Evolutionary conservation across 2,888 invertebrate species (phyloP).

Genomic region (Eupithecia inturbata): DNA sequence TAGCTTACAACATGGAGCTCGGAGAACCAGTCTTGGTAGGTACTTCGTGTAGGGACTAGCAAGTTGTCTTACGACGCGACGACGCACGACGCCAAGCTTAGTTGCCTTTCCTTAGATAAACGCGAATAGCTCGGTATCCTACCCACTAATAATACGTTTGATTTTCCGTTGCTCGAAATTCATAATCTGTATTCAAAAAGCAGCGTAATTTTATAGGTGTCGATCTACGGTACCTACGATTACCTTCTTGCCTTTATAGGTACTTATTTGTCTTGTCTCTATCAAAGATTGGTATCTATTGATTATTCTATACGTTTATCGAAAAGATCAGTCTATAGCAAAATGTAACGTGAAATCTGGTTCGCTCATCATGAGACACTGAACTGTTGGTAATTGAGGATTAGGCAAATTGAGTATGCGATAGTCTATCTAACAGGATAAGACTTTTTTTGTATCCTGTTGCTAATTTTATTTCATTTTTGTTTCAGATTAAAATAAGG

Average conservation of each 20-base stretch:
- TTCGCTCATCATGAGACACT: neutral
- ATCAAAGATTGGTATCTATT: neutral
- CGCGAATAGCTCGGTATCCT: neutral
- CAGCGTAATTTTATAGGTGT: neutral
- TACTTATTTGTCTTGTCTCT: neutral
- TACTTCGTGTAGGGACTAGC: conserved; percentile 45
- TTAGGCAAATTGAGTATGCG: too few species aligned
- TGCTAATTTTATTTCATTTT: conserved; percentile 42
- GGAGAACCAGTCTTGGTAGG: conserved; percentile 67
- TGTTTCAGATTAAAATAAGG: conserved; percentile 71
- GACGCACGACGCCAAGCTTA: conserved; percentile 54
- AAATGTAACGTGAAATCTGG: neutral
- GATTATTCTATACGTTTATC: neutral
- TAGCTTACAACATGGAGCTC: conserved; percentile 52
- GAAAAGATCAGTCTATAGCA: neutral
- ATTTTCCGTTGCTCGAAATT: neutral
- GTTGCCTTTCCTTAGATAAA: conserved; percentile 5
- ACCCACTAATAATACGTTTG: neutral
- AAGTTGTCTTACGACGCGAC: conserved; percentile 58
- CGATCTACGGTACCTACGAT: neutral
- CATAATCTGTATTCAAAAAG: neutral
- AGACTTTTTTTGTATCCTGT: neutral
- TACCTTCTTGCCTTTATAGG: neutral
- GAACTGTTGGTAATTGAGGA: too few species aligned
- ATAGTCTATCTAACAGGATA: neutral